Evolutionary conservation across 2,888 invertebrate species (phyloP).

Genomic region (Globia sparganii): DNA sequence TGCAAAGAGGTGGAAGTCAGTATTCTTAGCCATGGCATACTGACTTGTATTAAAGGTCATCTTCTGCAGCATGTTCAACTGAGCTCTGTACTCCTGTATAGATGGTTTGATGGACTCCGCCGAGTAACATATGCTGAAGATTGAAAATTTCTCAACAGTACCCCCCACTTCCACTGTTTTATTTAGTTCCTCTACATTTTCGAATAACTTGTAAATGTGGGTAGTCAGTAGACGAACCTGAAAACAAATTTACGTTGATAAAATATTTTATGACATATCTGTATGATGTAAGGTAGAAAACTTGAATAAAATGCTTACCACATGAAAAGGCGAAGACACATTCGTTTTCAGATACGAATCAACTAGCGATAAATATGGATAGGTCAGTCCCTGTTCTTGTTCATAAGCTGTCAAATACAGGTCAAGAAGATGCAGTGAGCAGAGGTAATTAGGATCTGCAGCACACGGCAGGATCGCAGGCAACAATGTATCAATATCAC

Average conservation of each 20-base stretch:
- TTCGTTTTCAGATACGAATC: conserved; percentile 90
- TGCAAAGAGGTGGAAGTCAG: conserved; percentile 91
- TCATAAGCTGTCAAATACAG: conserved; percentile 88
- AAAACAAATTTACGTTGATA: conserved; percentile 64
- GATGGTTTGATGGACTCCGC: conserved; percentile 93
- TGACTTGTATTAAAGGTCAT: conserved; percentile 92
- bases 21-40: conserved; percentile 89
- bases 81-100: conserved; percentile 95
- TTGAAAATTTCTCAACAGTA: conserved; percentile 85
- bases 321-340: conserved; percentile 92
- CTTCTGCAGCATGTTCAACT: conserved; percentile 93
- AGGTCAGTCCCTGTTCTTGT: conserved; percentile 83
- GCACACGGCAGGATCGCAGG: conserved; percentile 86
- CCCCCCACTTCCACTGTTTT: conserved; percentile 78
- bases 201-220: conserved; percentile 93
- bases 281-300: neutral
- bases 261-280: neutral
- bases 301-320: conserved; percentile 86
- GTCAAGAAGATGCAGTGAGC: conserved; percentile 89
- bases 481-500: conserved; percentile 83
- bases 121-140: conserved; percentile 92
- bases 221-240: conserved; percentile 93
- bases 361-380: conserved; percentile 84
- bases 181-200: conserved; percentile 88
- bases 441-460: conserved; percentile 84